Evolutionary conservation across 2,113 vertebrate species (phyloP), one percentile per base, ranked within the genome.

Genomic region (Steatornis caripensis): DNA sequence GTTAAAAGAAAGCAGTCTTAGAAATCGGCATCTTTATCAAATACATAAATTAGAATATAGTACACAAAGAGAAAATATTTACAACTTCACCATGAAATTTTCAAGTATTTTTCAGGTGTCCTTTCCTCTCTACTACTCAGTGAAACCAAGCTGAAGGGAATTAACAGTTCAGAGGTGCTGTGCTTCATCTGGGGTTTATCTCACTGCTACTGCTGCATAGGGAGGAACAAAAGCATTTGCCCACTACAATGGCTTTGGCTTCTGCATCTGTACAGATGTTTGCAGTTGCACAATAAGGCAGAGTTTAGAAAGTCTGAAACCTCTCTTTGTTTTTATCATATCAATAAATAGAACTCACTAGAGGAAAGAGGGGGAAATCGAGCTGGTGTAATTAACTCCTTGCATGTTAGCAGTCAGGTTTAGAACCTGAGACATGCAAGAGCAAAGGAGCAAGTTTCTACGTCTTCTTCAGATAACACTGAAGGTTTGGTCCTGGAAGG

Each of bases 241-340:
- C 29, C 11, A 10, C 22, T 46, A 3, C 0, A 0, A 21, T 4
- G 3, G 1, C 22, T 57, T 71, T 75, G 46, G 11, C 61, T 85
- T 55, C 61, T 71, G 41, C 17, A 29, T 27, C 37, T 79, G 6
- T 34, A 10, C 17, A 68, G 16, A 6, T 75, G 10, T 34, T 78
- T 77, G 30, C 46, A 45, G 12, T 21, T 81, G 54, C 26, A 29
- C 0, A 0, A 74, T 30, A 78, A 78, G 3, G 19, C 5, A 36
- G 23, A 55, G 2, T 21, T 81, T 69, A 55, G 36, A 49, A 81
- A 91, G 15, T 30, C 14, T 70, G 36, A 80, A 84, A 60, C 1
- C 6, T 61, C 17, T 74, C 9, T 55, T 60, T 61, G 8, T 12
- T 76, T 83, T 82, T 36, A 32, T 72, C 68, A 37, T 21, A 24